Conservation (phyloP, 2,888 invertebrate genomes). For the Nudaria mundana region DNA sequence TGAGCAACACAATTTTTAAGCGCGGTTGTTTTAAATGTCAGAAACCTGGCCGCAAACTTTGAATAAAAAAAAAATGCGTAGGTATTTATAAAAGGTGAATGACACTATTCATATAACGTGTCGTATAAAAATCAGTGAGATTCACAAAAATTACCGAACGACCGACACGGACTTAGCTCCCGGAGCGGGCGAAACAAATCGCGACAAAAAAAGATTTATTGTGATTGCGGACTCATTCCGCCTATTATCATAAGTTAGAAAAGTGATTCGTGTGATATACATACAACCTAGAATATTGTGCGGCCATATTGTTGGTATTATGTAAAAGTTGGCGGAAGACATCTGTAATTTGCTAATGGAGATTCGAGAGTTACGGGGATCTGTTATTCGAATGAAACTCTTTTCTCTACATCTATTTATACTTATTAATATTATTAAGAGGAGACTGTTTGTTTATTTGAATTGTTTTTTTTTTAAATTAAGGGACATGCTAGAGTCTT, state of each 20-base stretch:
- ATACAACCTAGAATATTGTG: conserved; percentile 38
- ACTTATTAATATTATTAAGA: no score
- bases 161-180: no score
- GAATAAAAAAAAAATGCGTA: no score
- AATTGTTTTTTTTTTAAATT: no score
- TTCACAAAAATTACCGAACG: conserved; percentile 36
- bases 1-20: no score
- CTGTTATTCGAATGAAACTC: conserved; percentile 38
- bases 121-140: conserved; percentile 35
- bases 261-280: conserved; percentile 46
- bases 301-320: conserved; percentile 48
- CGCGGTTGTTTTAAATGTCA: no score
- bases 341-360: conserved; percentile 60
- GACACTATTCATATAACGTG: conserved; percentile 33
- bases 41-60: no score
- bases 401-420: no score
- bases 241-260: conserved; percentile 57
- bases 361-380: conserved; percentile 47
- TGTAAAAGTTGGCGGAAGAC: conserved; percentile 34
- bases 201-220: conserved; percentile 47
- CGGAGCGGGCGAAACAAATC: conserved; percentile 35
- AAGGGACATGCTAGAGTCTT: no score
- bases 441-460: no score
- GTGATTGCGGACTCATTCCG: conserved; percentile 37
- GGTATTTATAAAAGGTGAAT: conserved; percentile 34